A percentile compares a stretch with the other conserved stretches of the same genome.
phyloP scores from a whole-genome alignment of 2,113 vertebrate species.

The Periophthalmus modestus region DNA sequence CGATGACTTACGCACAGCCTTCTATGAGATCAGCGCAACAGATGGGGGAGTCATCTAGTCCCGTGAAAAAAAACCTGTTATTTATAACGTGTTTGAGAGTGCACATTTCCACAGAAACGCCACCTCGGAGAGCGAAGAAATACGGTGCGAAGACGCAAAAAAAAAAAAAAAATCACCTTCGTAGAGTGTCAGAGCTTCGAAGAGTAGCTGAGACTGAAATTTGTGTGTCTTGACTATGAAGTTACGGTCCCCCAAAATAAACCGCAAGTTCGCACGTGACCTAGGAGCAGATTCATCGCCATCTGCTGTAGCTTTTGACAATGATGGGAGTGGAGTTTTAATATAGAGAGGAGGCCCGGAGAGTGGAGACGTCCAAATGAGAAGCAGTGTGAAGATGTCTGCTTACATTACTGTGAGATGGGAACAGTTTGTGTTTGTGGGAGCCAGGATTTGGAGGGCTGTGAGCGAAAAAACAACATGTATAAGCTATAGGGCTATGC shows the following conservation, averaged over 20 bases:
- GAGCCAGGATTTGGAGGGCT: slow-evolving; percentile 29
- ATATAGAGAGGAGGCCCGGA: slow-evolving; percentile 58
- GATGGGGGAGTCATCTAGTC: slow-evolving; percentile 69
- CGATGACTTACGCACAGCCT: slow-evolving; percentile 18
- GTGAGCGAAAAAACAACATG: slow-evolving; percentile 2
- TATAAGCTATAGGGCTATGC: background rate
- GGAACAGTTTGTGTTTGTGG: slow-evolving; percentile 45
- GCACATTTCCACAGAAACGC: slow-evolving; percentile 62
- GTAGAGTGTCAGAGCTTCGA: slow-evolving; percentile 47
- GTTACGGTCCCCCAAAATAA: slow-evolving; percentile 54
- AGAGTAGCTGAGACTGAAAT: slow-evolving; percentile 26
- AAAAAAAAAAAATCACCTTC: slow-evolving; percentile 38
- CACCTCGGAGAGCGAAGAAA: slow-evolving; percentile 55
- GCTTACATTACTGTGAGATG: slow-evolving; percentile 55
- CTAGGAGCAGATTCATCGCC: slow-evolving; percentile 58
- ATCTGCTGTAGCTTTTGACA: slow-evolving; percentile 67
- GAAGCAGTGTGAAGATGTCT: slow-evolving; percentile 61
- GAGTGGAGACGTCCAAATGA: slow-evolving; percentile 63
- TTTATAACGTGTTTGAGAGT: slow-evolving; percentile 71
- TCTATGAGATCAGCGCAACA: slow-evolving; percentile 65
- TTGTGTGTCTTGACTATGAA: slow-evolving; percentile 16
- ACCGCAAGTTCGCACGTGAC: slow-evolving; percentile 51
- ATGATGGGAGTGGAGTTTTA: slow-evolving; percentile 66
- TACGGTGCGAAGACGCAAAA: slow-evolving; percentile 55
- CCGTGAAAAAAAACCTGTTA: slow-evolving; percentile 59